These are phyloP conservation scores for Crax fasciolata DNA, from an alignment of 2,797 vertebrate species.

Conservation along the genomic window DNA sequence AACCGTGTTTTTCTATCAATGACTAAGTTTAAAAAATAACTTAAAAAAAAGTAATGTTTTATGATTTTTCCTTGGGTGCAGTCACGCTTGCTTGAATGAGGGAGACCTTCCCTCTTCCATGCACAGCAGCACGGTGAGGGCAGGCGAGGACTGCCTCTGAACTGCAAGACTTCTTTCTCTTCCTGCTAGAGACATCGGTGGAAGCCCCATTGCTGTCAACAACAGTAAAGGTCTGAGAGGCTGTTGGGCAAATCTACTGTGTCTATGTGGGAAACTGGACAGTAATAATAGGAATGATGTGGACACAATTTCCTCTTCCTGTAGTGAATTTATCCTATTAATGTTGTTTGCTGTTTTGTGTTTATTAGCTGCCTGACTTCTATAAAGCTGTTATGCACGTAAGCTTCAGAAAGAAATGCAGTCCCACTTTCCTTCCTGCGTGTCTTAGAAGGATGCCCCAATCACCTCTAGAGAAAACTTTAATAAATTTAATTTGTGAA, in stretches of 20 bases:
- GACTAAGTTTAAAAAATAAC: background rate
- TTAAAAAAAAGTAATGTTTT: background rate
- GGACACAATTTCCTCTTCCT: constrained; percentile 60
- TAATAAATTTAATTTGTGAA: background rate
- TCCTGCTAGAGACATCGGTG: constrained; percentile 25
- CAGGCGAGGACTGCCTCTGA: background rate
- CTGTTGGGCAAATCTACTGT: constrained; percentile 33
- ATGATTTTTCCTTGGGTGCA: background rate
- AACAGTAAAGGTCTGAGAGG: constrained; percentile 48
- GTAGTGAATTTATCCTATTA: constrained; percentile 19
- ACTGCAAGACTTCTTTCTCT: constrained; percentile 29
- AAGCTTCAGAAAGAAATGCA: background rate
- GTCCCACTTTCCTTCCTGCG: background rate
- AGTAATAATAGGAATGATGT: background rate
- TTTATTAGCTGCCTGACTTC: background rate
- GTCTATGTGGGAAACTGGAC: constrained; percentile 13
- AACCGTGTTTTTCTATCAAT: background rate
- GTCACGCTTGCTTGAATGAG: background rate
- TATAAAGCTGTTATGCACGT: background rate
- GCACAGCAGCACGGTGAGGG: background rate
- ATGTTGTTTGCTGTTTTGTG: background rate
- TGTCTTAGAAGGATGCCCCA: background rate
- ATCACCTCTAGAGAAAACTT: background rate
- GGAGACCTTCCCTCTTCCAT: background rate
- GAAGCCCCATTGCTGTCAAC: constrained; percentile 39